These are phyloP conservation scores for Cantharis flavilabris DNA, from an alignment of 2,888 invertebrate species.

Conservation along the genomic window DNA sequence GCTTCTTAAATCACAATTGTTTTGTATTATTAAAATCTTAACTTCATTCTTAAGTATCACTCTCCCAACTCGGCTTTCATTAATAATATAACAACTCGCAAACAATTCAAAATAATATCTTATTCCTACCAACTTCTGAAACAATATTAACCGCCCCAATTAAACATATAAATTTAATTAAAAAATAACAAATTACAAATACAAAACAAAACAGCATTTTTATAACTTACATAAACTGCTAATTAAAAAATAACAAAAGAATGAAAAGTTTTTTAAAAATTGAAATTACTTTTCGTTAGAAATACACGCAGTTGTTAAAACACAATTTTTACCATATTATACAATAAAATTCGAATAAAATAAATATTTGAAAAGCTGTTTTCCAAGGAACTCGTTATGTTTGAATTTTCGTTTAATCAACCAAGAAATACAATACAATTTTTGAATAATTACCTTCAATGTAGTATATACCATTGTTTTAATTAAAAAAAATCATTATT, in stretches of 20 bases:
- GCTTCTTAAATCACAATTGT: constrained; percentile 30
- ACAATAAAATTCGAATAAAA: neutral
- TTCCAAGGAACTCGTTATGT: neutral
- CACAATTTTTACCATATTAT: neutral
- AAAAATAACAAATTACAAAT: neutral
- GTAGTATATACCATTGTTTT: neutral
- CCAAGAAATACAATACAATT: neutral
- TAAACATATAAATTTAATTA: neutral
- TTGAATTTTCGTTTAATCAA: neutral
- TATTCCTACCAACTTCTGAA: neutral
- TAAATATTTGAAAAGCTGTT: neutral
- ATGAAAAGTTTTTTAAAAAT: neutral
- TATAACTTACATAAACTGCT: neutral
- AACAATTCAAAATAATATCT: constrained; percentile 11
- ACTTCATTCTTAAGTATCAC: constrained; percentile 19
- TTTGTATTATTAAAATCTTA: constrained; percentile 25
- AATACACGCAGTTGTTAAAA: neutral
- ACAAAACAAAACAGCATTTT: neutral
- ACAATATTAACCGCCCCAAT: neutral
- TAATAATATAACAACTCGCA: constrained; percentile 23
- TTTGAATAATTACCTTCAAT: neutral
- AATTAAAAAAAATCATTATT: neutral
- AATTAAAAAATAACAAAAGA: neutral
- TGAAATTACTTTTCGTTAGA: neutral
- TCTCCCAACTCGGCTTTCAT: constrained; percentile 17